Evolutionary conservation across 1,140 invertebrate genomes (phyloP), one percentile per base, ranked within the genome.

Genomic region (Drosophila nasuta): DNA sequence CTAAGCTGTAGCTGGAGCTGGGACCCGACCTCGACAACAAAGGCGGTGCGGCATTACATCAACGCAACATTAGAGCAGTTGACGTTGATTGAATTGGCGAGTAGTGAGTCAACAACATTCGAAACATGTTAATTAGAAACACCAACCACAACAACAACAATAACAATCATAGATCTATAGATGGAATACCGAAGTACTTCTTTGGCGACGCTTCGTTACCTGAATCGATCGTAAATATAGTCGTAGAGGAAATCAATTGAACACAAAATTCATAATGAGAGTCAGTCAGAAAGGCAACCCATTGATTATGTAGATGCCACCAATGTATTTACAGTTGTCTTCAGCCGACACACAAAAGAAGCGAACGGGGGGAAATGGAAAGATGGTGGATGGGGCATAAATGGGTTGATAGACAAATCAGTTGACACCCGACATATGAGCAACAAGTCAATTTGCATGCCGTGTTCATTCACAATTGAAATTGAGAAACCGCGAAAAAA

Each of bases 11-110:
- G 10, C 43, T 63, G 45, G 10, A 58, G 10, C 38, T 67, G 38
- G 2, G 10, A 46, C 52, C 38, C 62, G 74, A 76, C 74, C 74
- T 76, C 74, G 74, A 66, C 74, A 76, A 76, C 62, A 76, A 54
- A 59, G 69, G 62, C 69, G 35, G 35, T 10, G 8, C 35, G 68
- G 62, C 74, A 76, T 76, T 76, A 76, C 74, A 72, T 76, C 68
- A 75, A 70, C 64, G 43, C 33, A 46, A 48, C 62, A 56, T 56
- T 56, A 33, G 51, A 54, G 51, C 48, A 51, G 28, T 68, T 69
- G 72, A 70, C 72, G 73, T 75, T 70, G 67, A 75, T 71, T 75
- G 73, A 76, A 72, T 76, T 62, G 49, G 43, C 60, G 46, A 75
- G 41, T 73, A 75, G 41, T 76, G 49, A 72, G 60, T 72, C 71